Percentiles rank a stretch among this genome's conserved stretches.
Conservation (phyloP, 2,797 vertebrate species). For the Cyclura pinguis region DNA sequence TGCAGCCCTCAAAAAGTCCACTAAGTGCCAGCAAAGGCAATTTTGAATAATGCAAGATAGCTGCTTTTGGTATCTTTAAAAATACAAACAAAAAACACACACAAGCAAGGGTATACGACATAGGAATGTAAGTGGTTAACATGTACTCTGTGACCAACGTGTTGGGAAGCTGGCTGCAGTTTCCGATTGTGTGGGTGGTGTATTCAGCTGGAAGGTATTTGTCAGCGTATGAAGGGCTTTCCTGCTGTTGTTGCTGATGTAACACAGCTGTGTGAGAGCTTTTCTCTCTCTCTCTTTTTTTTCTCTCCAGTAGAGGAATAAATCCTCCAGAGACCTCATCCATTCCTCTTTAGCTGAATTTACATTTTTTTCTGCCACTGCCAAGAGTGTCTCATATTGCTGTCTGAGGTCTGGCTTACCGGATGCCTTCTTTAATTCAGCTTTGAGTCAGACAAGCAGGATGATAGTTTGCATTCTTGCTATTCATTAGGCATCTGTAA, state of each 20-base stretch:
- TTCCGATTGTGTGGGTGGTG: slow-evolving; percentile 59
- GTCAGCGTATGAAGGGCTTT: slow-evolving; percentile 64
- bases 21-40: not conserved
- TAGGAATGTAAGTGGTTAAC: slow-evolving; percentile 45
- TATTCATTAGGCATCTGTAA: slow-evolving; percentile 8
- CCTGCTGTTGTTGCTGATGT: slow-evolving; percentile 56
- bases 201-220: slow-evolving; percentile 74
- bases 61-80: not conserved
- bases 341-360: slow-evolving; percentile 33
- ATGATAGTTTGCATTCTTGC: slow-evolving; percentile 8
- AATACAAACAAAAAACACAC: too few species aligned
- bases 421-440: slow-evolving; percentile 21
- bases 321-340: slow-evolving; percentile 57
- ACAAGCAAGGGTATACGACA: not conserved
- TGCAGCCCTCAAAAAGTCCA: not conserved
- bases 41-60: not conserved
- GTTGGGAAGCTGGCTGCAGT: slow-evolving; percentile 58
- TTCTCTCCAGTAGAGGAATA: slow-evolving; percentile 63
- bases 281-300: slow-evolving; percentile 53
- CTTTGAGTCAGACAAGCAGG: slow-evolving; percentile 31
- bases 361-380: slow-evolving; percentile 27
- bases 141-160: slow-evolving; percentile 37
- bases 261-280: slow-evolving; percentile 73
- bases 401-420: slow-evolving; percentile 50
- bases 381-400: slow-evolving; percentile 50